Conservation (phyloP, 2,113 vertebrate species). For the Leptobrachium ailaonicum region DNA sequence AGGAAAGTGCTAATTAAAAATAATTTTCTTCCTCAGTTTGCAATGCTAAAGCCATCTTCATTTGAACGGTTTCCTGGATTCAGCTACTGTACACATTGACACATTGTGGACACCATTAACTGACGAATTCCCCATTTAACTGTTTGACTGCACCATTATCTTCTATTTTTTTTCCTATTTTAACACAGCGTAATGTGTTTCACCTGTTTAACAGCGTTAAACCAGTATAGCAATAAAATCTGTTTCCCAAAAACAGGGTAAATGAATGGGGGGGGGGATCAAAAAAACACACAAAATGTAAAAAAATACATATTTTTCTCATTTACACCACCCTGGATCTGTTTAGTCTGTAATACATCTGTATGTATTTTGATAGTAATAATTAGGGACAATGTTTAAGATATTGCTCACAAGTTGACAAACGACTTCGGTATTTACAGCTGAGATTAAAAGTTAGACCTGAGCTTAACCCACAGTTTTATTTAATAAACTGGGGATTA, state of each 20-base stretch:
- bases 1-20: conserved; percentile 92
- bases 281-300: too few relatives aligned
- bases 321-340: too few relatives aligned
- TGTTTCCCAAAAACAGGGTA: neutral
- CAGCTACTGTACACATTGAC: conserved; percentile 77
- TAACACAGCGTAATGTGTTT: conserved; percentile 73
- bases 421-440: too few relatives aligned
- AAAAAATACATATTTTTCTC: too few relatives aligned
- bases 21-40: conserved; percentile 89
- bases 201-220: conserved; percentile 60
- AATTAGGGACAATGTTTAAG: too few relatives aligned
- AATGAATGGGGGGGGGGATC: too few relatives aligned
- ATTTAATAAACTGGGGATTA: too few relatives aligned
- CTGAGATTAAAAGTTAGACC: too few relatives aligned
- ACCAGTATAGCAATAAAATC: neutral
- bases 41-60: conserved; percentile 82
- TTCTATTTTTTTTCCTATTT: conserved; percentile 74
- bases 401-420: too few relatives aligned
- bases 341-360: too few relatives aligned
- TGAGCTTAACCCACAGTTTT: too few relatives aligned
- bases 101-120: conserved; percentile 76
- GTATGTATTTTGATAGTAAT: too few relatives aligned
- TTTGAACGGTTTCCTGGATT: conserved; percentile 76
- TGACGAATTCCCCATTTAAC: conserved; percentile 75
- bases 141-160: conserved; percentile 73